Base-by-base conservation (phyloP, 2,888 invertebrate genomes). In the Malachius bipustulatus region DNA sequence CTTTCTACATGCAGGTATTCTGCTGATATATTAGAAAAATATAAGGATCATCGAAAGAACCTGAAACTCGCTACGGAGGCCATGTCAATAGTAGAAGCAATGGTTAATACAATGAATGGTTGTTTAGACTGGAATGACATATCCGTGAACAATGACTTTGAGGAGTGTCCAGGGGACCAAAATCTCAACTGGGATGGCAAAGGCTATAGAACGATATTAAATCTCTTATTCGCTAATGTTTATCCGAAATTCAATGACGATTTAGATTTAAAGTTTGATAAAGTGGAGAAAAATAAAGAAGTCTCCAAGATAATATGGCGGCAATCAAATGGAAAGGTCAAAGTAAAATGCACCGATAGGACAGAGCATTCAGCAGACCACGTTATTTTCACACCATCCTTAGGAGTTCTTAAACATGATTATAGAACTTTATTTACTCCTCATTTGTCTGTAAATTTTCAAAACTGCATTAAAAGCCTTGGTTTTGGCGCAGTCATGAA, bases 121-220 rank as follows among this genome's bases (percentile, higher is more conserved):
- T 61, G 78, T 44, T 70, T 72, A 64, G 56, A 73, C 51, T 62
- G 82, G 72, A 64, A 69, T 62, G 65, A 75, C 19, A 72, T 80
- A 24, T 82, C 82, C 0, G 66, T 77, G 0, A 63, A 62, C 40
- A 75, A 75, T 0, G 75, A 81, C 42, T 77, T 74, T 49, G 68
- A 72, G 69, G 62, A 63, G 0, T 79, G 80, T 52, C 72, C 75
- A 3, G 85, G 84, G 0, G 75, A 81, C 48, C 56, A 63, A n/a
- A 54, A 73, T 47, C 60, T 79, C 2, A 73, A 75, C 48, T 85
- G 82, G 84, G 81, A 77, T 43, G 71, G 73, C 32, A 69, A 65
- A 35, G 82, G 82, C 2, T 84, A 72, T 51, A 67, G 65, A 44
- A 75, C 67, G 3, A 60, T 82, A 27, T 57, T 84, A n/a, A n/a